Evolutionary conservation across 2,797 vertebrate species (phyloP), one percentile per base, ranked within the genome.

Genomic region (Craterocephalus amniculus): DNA sequence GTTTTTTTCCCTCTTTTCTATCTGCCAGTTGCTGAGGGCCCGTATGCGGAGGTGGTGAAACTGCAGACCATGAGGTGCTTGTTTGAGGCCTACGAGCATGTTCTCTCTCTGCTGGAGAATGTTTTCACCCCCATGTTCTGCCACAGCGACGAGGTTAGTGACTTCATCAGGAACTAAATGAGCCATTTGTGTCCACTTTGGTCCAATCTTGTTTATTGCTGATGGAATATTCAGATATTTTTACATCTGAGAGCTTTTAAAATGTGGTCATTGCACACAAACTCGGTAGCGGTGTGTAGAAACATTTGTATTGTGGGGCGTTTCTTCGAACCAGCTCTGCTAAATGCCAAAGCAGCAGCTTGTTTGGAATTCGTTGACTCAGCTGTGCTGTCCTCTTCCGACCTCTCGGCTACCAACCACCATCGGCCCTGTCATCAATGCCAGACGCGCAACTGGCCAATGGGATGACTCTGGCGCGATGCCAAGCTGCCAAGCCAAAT

Each of bases 121-220:
- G 97, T 99, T 70, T 99, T 99, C 80, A 98, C 97, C 12, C 97
- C 97, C 40, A 96, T 98, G 96, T 99, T 99, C 91, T 99, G 97
- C 85, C 98, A 99, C 84, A 99, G 97, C 34, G 96, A 98, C 83
- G 97, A 99, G 95, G 98, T 98, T 4, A 85, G 90, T 1, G 6
- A 40, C 67, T 6, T 12, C 7, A 51, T 22, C 18, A 32, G 14
- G 6, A 57, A 24, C 12, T 34, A 4, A 26, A 52, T 52, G 24
- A 6, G 2, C 26, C 49, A 13, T 27, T 26, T 14, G 2, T 26
- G 5, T 52, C 14, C 24, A 52, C 24, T 22, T 45, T 43, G 29
- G n/a, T 38, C 29, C 49, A 40, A 9, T 6, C 9, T 26, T 22
- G 27, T 49, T 43, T 14, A 54, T 48, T 32, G 48, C 63, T 54